A percentile compares a stretch with the other conserved stretches of the same genome.
phyloP scores from a whole-genome alignment of 2,113 vertebrate genomes.

The Gulo gulo region DNA sequence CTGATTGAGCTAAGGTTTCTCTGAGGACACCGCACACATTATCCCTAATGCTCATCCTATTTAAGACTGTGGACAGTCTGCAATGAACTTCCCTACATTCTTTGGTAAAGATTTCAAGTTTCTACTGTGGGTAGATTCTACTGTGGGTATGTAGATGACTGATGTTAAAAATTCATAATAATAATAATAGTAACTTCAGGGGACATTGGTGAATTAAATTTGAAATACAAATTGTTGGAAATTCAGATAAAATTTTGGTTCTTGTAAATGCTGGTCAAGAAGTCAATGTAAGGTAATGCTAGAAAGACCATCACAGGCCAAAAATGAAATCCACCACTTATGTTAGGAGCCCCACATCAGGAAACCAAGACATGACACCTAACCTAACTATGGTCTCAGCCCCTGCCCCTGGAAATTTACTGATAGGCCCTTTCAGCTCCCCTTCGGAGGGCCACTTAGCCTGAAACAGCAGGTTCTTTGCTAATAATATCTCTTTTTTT shows the following conservation, averaged over 20 bases:
- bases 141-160: background rate
- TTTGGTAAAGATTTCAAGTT: background rate
- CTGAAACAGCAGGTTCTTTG: background rate
- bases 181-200: background rate
- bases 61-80: background rate
- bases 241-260: background rate
- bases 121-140: background rate
- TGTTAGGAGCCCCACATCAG: background rate
- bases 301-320: background rate
- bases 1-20: background rate
- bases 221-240: background rate
- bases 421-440: background rate
- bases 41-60: background rate
- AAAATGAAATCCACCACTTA: background rate
- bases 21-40: accelerated
- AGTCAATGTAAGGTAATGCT: background rate
- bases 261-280: background rate
- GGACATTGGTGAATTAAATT: background rate
- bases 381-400: background rate
- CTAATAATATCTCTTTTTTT: background rate
- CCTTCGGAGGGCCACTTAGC: background rate
- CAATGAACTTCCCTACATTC: background rate
- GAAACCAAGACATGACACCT: background rate
- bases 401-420: background rate
- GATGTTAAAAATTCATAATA: background rate